These are phyloP conservation scores for Apaloderma vittatum DNA, from an alignment of 2,113 vertebrate genomes.

Conservation along the genomic window DNA sequence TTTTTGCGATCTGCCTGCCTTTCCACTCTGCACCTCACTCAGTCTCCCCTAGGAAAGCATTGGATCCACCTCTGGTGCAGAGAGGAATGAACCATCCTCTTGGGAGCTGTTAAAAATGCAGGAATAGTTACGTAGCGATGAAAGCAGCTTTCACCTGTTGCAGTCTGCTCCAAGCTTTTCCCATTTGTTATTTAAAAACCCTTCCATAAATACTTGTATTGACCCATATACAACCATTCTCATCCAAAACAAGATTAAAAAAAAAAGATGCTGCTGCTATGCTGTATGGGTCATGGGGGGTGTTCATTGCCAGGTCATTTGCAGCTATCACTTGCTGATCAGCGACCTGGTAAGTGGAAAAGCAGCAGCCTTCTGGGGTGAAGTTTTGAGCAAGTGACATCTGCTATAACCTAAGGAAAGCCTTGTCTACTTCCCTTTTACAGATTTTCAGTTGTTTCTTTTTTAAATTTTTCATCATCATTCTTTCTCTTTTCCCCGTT, in stretches of 20 bases:
- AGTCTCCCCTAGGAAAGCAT: neutral
- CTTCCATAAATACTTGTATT: neutral
- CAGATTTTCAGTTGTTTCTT: neutral
- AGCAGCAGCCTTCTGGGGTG: neutral
- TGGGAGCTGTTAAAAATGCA: neutral
- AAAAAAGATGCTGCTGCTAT: neutral
- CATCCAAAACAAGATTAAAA: neutral
- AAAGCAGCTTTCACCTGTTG: neutral
- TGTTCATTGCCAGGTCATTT: neutral
- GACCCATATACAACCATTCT: neutral
- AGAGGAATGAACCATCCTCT: neutral
- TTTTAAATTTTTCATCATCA: neutral
- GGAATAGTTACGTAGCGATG: neutral
- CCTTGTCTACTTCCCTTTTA: neutral
- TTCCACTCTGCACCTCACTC: neutral
- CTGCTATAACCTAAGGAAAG: neutral
- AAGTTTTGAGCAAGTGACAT: neutral
- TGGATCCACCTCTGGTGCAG: neutral
- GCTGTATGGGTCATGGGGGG: no score
- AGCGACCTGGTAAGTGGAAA: neutral
- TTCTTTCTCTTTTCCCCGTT: neutral
- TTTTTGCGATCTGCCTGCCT: neutral
- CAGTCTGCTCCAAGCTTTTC: neutral
- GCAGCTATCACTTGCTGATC: neutral
- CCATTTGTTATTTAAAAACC: neutral